phyloP scores from a whole-genome alignment of 2,113 vertebrate species.

The Dissostichus mawsoni region DNA sequence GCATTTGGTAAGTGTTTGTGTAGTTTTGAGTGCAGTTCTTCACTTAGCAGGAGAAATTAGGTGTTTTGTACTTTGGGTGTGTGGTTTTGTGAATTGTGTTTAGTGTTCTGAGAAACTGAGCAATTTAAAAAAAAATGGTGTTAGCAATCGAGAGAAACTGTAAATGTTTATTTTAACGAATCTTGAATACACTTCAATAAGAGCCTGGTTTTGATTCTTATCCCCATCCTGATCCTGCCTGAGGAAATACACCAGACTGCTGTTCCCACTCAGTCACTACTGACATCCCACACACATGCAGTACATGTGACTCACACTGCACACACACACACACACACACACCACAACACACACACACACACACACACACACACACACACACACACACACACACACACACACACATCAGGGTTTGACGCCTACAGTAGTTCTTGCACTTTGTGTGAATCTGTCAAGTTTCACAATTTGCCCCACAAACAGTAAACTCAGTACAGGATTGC shows the following conservation, averaged over 20 bases:
- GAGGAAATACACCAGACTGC: slow-evolving; percentile 17
- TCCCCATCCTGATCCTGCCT: background rate
- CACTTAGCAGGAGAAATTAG: too few species aligned
- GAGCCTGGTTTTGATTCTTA: background rate
- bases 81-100: too few species aligned
- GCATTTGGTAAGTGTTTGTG: too few species aligned
- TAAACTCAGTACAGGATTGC: slow-evolving; percentile 4
- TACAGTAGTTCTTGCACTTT: slow-evolving; percentile 38
- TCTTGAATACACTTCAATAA: background rate
- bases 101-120: too few species aligned
- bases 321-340: too few species aligned
- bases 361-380: too few species aligned
- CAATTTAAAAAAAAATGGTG: too few species aligned
- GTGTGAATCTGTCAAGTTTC: slow-evolving; percentile 33
- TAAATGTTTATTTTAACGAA: background rate
- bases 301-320: slow-evolving; percentile 26
- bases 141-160: too few species aligned
- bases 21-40: too few species aligned
- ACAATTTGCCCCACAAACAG: slow-evolving; percentile 3
- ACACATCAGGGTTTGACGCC: slow-evolving; percentile 9
- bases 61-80: too few species aligned
- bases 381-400: background rate
- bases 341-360: too few species aligned
- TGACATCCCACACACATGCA: slow-evolving; percentile 36
- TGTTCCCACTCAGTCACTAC: slow-evolving; percentile 25